Base-by-base conservation (phyloP, 2,113 vertebrate genomes). In the Picathartes gymnocephalus region DNA sequence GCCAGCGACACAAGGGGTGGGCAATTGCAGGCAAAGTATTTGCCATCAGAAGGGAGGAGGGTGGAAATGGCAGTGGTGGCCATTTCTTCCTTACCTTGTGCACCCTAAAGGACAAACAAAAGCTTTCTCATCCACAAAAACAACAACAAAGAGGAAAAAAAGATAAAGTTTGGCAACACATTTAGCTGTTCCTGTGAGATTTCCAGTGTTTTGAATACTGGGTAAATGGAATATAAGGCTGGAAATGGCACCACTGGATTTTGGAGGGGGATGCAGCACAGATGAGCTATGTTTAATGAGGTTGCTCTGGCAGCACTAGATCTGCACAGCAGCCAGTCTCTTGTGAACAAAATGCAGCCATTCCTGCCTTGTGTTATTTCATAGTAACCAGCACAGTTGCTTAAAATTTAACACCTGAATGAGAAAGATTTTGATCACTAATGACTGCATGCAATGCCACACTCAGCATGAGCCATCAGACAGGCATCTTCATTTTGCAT, bases 361-460 rank as follows among this genome's bases (percentile, higher is more conserved):
- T 33, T 92, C 81, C 78, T 93, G 89, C 89, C 68, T 82, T 68
- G 40, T 86, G 51, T 33, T 92, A 48, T 81, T 97, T 92, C 68
- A 62, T 60, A 85, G 82, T 86, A 92, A 96, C 83, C 90, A 95
- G 69, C 76, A 86, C 25, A 80, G 65, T n/a, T n/a, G 20, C 53
- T 62, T 90, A 96, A 92, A 97, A 92, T 95, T 95, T 92, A 94
- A 93, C 85, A 96, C 89, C 91, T 96, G 95, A 95, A 91, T 97
- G 94, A 91, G 87, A 86, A 90, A 90, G 91, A 87, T 96, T 94
- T 95, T 81, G 85, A 94, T 95, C 93, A 66, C 87, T 90, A 95
- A 90, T 70, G 80, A 33, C 93, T 86, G 72, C 53, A 72, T 42
- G 72, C 80, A 56, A 70, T 37, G 83, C 72, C 6, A 4, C 14